Conservation (phyloP, 2,888 invertebrate genomes). For the Nymphalis polychloros region DNA sequence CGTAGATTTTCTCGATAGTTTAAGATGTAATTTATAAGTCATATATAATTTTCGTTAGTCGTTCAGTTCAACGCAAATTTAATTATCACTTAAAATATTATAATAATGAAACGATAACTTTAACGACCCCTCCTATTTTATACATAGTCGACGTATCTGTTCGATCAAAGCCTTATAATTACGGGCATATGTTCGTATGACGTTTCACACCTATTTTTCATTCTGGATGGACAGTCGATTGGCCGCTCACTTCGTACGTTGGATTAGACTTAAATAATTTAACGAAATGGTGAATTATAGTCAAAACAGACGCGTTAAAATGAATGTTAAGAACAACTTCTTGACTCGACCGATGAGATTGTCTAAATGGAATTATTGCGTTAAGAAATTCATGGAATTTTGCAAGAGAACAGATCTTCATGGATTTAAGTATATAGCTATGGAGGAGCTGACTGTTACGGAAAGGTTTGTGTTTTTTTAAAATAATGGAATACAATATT, state of each 20-base stretch:
- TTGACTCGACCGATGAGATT: conserved; percentile 36
- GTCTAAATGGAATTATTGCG: conserved; percentile 46
- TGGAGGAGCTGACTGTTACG: conserved; percentile 75
- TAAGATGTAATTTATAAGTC: too few relatives aligned
- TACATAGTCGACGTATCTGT: conserved; percentile 41
- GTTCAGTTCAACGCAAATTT: background rate
- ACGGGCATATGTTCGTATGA: conserved; percentile 48
- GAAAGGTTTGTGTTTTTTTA: conserved; percentile 76
- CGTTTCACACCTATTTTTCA: conserved; percentile 48
- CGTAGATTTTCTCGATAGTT: too few relatives aligned
- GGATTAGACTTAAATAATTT: conserved; percentile 31
- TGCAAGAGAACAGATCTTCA: conserved; percentile 86
- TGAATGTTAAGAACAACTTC: conserved; percentile 24
- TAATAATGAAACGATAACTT: conserved; percentile 13
- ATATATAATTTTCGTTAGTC: too few relatives aligned
- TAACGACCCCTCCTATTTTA: conserved; percentile 20
- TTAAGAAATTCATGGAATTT: conserved; percentile 76
- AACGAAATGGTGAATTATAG: conserved; percentile 28
- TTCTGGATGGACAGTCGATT: conserved; percentile 31
- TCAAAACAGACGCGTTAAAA: conserved; percentile 7
- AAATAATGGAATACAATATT: too few relatives aligned
- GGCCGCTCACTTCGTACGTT: conserved; percentile 11
- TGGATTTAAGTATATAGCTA: conserved; percentile 86
- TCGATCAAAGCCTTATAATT: conserved; percentile 59
- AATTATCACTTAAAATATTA: background rate